Evolutionary conservation across 2,797 vertebrate genomes (phyloP), one percentile per base, ranked within the genome.

Genomic region (Vireo griseus): DNA sequence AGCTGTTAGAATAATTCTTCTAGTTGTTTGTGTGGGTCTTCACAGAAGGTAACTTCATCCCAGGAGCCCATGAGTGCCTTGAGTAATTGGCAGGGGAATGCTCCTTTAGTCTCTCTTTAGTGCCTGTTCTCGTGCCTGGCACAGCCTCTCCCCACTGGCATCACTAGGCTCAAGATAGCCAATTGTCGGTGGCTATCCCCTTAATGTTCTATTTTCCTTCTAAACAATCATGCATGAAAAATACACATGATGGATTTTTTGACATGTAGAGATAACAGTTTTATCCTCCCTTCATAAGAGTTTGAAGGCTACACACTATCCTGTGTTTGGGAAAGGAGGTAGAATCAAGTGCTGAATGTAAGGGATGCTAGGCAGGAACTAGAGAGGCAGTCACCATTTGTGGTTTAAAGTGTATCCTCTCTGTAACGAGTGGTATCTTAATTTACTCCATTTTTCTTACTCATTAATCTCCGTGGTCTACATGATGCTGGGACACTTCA

Each of bases 1-100:
- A 86, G 55, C 90, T 81, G 54, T 73, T 96, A n/a, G 76, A 58
- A 80, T 88, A 90, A 93, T 91, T 86, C 68, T 88, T 76, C 80
- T 90, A 80, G 88, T 93, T 68, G 90, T 90, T 95, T 85, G 71
- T 85, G 75, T 55, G 90, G 65, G 54, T 84, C 69, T 68, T 75
- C 61, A 39, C 83, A 78, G 93, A 72, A 71, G 80, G 50, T 57
- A 29, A 68, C 76, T 87, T 73, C 14, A 67, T 90, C 83, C 77
- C 39, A 11, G 8, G 76, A 80, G 88, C 65, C 82, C 6, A 8
- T 11, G 62, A 86, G 82, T 52, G 83, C 79, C 72, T 79, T 3
- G 16, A 50, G 12, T 52, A 50, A 62, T 68, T 62, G 76, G 25
- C 1, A 2, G 11, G 29, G 29, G 7, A n/a, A 5, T 35, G 35